These are phyloP conservation scores for Ciona savignyi DNA, from an alignment of 23 tunicate species.

Conservation along the genomic window DNA sequence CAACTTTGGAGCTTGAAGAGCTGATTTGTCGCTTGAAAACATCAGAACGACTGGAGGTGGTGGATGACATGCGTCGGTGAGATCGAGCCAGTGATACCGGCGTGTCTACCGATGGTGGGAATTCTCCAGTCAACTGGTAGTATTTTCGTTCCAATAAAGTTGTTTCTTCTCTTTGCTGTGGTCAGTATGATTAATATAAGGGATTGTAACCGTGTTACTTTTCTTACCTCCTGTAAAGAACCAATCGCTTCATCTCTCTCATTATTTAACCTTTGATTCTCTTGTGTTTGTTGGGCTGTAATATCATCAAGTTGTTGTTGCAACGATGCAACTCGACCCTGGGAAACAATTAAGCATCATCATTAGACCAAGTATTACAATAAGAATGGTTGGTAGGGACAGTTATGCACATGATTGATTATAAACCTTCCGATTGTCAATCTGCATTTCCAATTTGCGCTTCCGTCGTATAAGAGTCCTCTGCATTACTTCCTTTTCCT, in stretches of 20 bases:
- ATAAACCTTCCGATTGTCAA: conserved; percentile 53
- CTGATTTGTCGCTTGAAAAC: not conserved
- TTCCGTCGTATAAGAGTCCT: conserved; percentile 44
- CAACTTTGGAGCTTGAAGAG: not conserved
- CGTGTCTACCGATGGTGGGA: conserved; percentile 22
- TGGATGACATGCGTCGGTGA: conserved; percentile 18
- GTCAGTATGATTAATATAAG: not conserved
- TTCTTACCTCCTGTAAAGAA: conserved; percentile 49
- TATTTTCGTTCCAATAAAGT: conserved; percentile 58
- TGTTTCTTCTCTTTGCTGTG: conserved; percentile 76
- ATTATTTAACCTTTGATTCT: conserved; percentile 62
- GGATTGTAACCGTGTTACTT: not conserved
- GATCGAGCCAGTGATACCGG: conserved; percentile 24
- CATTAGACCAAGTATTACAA: too few species aligned
- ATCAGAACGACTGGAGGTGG: conserved; percentile 3
- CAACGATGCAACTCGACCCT: conserved; percentile 49
- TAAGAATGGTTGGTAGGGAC: not conserved
- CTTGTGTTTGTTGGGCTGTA: conserved; percentile 41
- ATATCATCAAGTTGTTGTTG: conserved; percentile 53
- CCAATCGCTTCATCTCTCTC: conserved; percentile 68
- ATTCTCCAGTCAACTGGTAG: conserved; percentile 66
- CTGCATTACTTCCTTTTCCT: conserved; percentile 64
- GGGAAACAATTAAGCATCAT: not conserved
- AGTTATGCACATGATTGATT: not conserved
- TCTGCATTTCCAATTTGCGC: conserved; percentile 25